Conservation (phyloP, 2,113 vertebrate genomes). For the Argyrosomus japonicus region DNA sequence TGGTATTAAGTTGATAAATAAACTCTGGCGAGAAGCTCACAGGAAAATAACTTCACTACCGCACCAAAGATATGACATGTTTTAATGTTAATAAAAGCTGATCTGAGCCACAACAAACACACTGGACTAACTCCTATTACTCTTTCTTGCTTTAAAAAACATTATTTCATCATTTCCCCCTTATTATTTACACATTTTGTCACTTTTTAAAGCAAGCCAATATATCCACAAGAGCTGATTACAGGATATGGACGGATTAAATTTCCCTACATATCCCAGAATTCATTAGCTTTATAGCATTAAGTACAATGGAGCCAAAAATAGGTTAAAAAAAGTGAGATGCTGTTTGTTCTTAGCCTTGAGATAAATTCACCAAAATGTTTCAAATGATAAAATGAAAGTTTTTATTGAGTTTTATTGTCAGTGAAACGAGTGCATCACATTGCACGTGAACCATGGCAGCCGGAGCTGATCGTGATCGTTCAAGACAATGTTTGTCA, state of each 20-base stretch:
- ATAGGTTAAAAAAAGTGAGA: too few relatives aligned
- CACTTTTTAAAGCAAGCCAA: conserved; percentile 18
- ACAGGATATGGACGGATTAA: neutral
- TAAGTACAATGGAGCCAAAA: too few relatives aligned
- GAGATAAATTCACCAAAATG: too few relatives aligned
- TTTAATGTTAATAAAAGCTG: neutral
- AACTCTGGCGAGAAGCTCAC: neutral
- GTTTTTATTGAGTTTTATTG: too few relatives aligned
- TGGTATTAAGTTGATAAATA: neutral
- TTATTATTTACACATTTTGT: conserved; percentile 8
- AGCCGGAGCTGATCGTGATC: too few relatives aligned
- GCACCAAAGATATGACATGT: neutral
- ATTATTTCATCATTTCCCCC: conserved; percentile 23
- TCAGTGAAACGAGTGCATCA: neutral
- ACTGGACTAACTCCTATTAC: neutral
- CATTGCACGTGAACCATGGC: too few relatives aligned
- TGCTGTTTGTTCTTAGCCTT: neutral
- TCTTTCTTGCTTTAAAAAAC: neutral
- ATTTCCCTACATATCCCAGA: too few relatives aligned
- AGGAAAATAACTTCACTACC: neutral
- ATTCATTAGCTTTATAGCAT: neutral
- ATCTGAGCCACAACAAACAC: conserved; percentile 13
- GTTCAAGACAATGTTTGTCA: too few relatives aligned
- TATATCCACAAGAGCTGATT: neutral
- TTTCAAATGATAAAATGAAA: too few relatives aligned